Evolutionary conservation across 1,140 invertebrate species (phyloP).

Genomic region (Forficula auricularia): DNA sequence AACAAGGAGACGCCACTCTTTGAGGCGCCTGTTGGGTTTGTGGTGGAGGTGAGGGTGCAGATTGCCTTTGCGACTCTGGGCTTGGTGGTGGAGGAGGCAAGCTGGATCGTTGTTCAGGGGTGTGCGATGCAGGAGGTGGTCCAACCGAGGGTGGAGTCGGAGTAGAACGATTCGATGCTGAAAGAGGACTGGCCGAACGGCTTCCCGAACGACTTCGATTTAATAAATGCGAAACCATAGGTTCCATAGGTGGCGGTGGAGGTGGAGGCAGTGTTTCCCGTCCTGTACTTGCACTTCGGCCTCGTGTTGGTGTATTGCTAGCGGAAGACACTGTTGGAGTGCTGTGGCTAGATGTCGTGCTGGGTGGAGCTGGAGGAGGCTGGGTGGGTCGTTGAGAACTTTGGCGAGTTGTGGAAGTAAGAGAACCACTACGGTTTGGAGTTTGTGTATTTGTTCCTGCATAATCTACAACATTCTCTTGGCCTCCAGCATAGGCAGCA

Average conservation of each 20-base stretch:
- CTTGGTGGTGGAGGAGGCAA: conserved; percentile 5
- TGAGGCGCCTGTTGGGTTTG: conserved; percentile 22
- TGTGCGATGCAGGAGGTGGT: neutral
- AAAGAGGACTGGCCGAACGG: conserved; percentile 27
- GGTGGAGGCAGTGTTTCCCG: conserved; percentile 70
- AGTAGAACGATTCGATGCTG: conserved; percentile 14
- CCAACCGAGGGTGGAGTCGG: conserved; percentile 13
- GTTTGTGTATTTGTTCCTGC: conserved; percentile 19
- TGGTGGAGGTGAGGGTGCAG: conserved; percentile 30
- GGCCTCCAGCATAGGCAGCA: conserved; percentile 8
- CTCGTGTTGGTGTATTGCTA: conserved; percentile 46
- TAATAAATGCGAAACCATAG: conserved; percentile 17
- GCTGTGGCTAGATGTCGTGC: conserved; percentile 26
- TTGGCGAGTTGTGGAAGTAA: conserved; percentile 27
- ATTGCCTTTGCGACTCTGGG: conserved; percentile 13
- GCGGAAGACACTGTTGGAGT: conserved; percentile 46
- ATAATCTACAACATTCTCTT: conserved; percentile 5
- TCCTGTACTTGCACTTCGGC: conserved; percentile 40
- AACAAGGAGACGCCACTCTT: conserved; percentile 13
- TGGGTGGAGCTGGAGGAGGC: conserved; percentile 70
- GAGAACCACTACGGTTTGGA: conserved; percentile 27
- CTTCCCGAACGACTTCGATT: conserved; percentile 17
- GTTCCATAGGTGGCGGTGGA: conserved; percentile 52
- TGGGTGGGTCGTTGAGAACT: conserved; percentile 45
- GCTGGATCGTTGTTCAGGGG: no score